These are phyloP conservation scores for Rhynchonycteris naso DNA, from an alignment of 2,797 vertebrate genomes.

Conservation along the genomic window DNA sequence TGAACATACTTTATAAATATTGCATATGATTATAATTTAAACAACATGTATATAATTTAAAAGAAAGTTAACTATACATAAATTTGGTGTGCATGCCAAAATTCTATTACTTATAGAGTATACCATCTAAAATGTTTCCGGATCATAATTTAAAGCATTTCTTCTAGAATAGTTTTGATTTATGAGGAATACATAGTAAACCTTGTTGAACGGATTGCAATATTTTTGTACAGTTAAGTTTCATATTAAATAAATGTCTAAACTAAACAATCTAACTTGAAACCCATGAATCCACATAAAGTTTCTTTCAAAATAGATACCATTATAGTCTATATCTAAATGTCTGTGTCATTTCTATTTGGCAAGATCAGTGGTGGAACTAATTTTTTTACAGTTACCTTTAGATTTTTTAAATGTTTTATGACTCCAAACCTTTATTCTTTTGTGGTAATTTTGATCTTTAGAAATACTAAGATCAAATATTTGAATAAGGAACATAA, in stretches of 20 bases:
- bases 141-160: background rate
- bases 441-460: background rate
- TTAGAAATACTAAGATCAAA: background rate
- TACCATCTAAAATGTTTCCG: slow-evolving; percentile 7
- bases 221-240: background rate
- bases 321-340: background rate
- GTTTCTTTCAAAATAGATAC: background rate
- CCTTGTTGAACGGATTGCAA: background rate
- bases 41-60: background rate
- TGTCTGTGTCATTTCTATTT: background rate
- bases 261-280: slow-evolving; percentile 10
- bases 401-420: background rate
- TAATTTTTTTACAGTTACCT: background rate
- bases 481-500: background rate
- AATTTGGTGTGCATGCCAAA: background rate
- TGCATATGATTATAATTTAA: background rate
- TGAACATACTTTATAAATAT: background rate
- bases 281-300: background rate
- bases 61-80: background rate
- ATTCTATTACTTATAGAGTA: background rate
- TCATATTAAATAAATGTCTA: slow-evolving; percentile 6
- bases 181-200: background rate
- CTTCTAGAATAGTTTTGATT: slow-evolving; percentile 1
- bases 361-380: background rate
- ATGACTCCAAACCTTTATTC: background rate